These are phyloP conservation scores for Oxystoma pomonae DNA, from an alignment of 2,888 invertebrate genomes.

Conservation along the genomic window DNA sequence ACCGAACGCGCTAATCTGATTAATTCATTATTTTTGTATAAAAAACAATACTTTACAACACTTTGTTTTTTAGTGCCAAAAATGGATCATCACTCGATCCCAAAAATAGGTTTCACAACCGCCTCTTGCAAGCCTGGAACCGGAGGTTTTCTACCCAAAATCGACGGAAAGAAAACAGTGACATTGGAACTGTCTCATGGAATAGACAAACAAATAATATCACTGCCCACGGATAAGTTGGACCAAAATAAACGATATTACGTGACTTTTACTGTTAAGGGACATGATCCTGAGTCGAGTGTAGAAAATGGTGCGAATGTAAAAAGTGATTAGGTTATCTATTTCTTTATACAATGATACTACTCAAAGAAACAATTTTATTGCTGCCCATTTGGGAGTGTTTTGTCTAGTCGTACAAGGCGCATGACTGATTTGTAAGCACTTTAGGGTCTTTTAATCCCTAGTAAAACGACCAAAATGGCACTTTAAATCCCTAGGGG, in stretches of 20 bases:
- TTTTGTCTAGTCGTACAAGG: too few relatives aligned
- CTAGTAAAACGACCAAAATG: too few relatives aligned
- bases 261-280: conserved; percentile 88
- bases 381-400: too few relatives aligned
- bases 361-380: too few relatives aligned
- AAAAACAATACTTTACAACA: too few relatives aligned
- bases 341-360: too few relatives aligned
- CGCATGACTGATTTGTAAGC: too few relatives aligned
- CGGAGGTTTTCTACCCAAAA: conserved; percentile 63
- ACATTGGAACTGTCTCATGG: conserved; percentile 82
- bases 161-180: conserved; percentile 56
- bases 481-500: too few relatives aligned
- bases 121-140: conserved; percentile 41
- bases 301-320: conserved; percentile 29
- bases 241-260: conserved; percentile 89
- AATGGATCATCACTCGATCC: conserved; percentile 76
- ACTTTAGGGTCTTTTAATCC: too few relatives aligned
- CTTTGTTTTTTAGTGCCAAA: conserved; percentile 70
- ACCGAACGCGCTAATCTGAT: too few relatives aligned
- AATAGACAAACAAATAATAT: conserved; percentile 79
- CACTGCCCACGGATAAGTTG: conserved; percentile 79
- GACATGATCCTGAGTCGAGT: conserved; percentile 53
- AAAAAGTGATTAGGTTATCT: too few relatives aligned
- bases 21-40: too few relatives aligned
- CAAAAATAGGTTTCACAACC: conserved; percentile 58